Percentiles rank a stretch among this genome's conserved stretches.
These are phyloP conservation scores for Leptopilina myrica DNA, from an alignment of 2,888 invertebrate species.

Conservation along the genomic window DNA sequence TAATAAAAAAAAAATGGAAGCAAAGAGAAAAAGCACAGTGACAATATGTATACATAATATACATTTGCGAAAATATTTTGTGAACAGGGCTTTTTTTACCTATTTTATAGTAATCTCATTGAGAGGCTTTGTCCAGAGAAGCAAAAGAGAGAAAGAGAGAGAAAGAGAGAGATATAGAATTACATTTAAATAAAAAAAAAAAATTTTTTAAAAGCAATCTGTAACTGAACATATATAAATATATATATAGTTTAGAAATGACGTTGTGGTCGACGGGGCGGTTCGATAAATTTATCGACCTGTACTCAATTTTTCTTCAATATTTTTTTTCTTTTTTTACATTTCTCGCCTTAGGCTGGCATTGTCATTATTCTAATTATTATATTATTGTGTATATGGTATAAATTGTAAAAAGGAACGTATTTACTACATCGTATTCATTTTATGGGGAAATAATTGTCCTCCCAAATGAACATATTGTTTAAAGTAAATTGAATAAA, in stretches of 20 bases:
- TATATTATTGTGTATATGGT: conserved; percentile 69
- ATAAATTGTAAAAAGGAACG: conserved; percentile 71
- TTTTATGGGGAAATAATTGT: conserved; percentile 64
- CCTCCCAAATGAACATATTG: conserved; percentile 69
- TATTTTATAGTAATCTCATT: conserved; percentile 70
- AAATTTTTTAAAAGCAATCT: conserved; percentile 57
- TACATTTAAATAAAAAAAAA: conserved; percentile 41
- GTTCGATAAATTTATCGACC: conserved; percentile 59
- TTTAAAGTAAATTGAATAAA: conserved; percentile 71
- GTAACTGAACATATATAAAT: conserved; percentile 61
- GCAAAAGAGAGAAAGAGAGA: conserved; percentile 43
- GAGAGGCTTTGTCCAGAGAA: conserved; percentile 59
- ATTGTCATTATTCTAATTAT: conserved; percentile 60
- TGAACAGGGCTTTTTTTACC: conserved; percentile 70
- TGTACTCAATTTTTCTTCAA: conserved; percentile 59
- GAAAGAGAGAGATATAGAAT: conserved; percentile 47
- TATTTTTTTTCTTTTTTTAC: conserved; percentile 54
- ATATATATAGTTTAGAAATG: conserved; percentile 57
- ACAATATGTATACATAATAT: conserved; percentile 67
- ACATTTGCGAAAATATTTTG: conserved; percentile 68
- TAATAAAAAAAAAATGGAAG: too few relatives aligned
- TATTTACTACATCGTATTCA: conserved; percentile 72
- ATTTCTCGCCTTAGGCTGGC: conserved; percentile 66
- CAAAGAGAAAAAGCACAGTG: conserved; percentile 59
- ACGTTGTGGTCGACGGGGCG: conserved; percentile 60